Evolutionary conservation across 1,140 invertebrate species (phyloP), one percentile per base, ranked within the genome.

Genomic region (Elymnias hypermnestra): DNA sequence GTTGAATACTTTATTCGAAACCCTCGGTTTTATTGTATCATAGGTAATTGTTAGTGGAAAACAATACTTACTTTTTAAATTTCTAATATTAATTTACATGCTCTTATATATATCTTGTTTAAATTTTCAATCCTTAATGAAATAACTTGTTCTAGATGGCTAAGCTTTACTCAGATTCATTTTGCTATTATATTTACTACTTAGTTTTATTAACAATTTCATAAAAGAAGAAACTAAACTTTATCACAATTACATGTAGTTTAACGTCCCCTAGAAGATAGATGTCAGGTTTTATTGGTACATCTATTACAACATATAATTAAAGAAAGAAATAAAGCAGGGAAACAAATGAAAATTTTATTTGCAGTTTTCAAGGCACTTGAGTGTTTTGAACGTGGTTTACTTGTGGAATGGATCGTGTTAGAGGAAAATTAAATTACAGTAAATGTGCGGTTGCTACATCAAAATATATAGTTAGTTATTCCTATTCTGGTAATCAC

Each of bases 401-500:
- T 57, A 40, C 50, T 48, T 52, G 38, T 43, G 45, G 35, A 22
- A 39, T 14, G 17, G 38, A 12, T 12, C 14, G n/a, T 14, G 33
- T 26, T 22, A 8, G 22, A 19, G 12, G 21, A 33, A 19, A 36
- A 73, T 71, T 69, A 69, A 66, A 66, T 73, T 71, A 31, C 64
- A 59, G 53, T 26, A 59, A 68, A 71, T 52, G 50, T 62, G 50
- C 40, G 39, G 50, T 53, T 29, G 48, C 52, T 55, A 60, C 8
- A 25, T 6, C 7, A 17, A 23, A 14, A 12, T 33, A 29, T 12
- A 2, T 5, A 33, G 14, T 33, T 33, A 8, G 29, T 8, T 8
- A 33, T 29, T 29, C 1, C 10, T 29, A 12, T 29, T 29, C 26
- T 29, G 3, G 13, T 29, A 12, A 12, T n/a, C n/a, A n/a, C n/a